A percentile compares a stretch with the other conserved stretches of the same genome.
Conservation (phyloP, 2,888 invertebrate genomes). For the Drosophila paramelanica region DNA sequence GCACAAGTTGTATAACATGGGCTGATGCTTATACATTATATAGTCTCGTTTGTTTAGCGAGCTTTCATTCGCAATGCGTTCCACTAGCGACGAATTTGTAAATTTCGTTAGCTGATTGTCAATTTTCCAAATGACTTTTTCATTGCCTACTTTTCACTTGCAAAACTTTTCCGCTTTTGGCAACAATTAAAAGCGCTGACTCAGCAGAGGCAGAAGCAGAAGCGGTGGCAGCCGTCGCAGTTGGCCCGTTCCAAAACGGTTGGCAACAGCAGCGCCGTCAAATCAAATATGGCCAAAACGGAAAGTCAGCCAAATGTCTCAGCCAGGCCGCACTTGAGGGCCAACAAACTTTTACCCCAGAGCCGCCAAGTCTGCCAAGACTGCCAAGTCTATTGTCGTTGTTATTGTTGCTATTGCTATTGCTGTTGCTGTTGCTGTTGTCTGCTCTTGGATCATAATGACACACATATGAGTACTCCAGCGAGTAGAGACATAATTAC, state of each 20-base stretch:
- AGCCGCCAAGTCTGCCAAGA: slow-evolving; percentile 54
- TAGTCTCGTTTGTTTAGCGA: too few species aligned
- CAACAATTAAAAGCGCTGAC: slow-evolving; percentile 75
- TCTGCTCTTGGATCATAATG: slow-evolving; percentile 52
- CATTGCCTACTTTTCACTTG: slow-evolving; percentile 63
- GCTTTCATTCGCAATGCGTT: slow-evolving; percentile 1
- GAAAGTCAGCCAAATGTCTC: slow-evolving; percentile 48
- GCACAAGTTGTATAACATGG: too few species aligned
- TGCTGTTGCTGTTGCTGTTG: slow-evolving; percentile 11
- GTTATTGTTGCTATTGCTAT: slow-evolving; percentile 5
- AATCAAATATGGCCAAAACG: slow-evolving; percentile 67
- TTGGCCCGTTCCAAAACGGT: slow-evolving; percentile 51
- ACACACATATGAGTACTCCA: slow-evolving; percentile 51
- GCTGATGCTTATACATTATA: too few species aligned
- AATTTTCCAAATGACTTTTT: slow-evolving; percentile 57
- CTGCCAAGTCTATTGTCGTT: slow-evolving; percentile 12
- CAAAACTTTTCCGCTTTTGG: slow-evolving; percentile 69
- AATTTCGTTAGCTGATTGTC: slow-evolving; percentile 43
- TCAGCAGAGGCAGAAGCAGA: slow-evolving; percentile 43
- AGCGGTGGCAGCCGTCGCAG: slow-evolving; percentile 44
- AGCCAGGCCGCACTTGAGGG: slow-evolving; percentile 52
- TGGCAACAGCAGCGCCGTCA: slow-evolving; percentile 51
- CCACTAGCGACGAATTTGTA: slow-evolving; percentile 15
- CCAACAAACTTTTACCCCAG: slow-evolving; percentile 70
- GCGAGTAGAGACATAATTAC: slow-evolving; percentile 53